phyloP scores from a whole-genome alignment of 2,797 vertebrate species.

The Lepus townsendii region DNA sequence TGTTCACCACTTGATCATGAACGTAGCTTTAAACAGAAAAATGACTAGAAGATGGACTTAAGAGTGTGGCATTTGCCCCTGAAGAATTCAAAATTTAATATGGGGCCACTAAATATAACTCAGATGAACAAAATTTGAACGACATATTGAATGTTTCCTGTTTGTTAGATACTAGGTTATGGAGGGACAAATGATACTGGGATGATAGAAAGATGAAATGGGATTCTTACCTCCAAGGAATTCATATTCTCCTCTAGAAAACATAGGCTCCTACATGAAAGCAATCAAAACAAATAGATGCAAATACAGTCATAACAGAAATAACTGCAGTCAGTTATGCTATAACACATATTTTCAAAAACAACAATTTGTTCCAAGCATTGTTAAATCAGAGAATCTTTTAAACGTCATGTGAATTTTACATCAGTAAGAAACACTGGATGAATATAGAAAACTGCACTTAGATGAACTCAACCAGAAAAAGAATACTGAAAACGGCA shows the following conservation, averaged over 20 bases:
- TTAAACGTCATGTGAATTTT: neutral
- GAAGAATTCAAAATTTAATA: neutral
- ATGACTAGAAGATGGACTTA: neutral
- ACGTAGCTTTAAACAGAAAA: neutral
- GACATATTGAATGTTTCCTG: neutral
- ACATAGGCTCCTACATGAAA: neutral
- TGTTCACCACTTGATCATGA: neutral
- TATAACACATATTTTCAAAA: constrained; percentile 1
- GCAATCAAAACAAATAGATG: neutral
- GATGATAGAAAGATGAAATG: neutral
- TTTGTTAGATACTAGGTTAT: neutral
- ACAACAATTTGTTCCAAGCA: neutral
- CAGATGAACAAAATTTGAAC: neutral
- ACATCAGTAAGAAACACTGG: neutral
- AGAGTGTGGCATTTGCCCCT: too few species aligned
- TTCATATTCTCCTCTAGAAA: neutral
- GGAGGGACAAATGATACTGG: neutral
- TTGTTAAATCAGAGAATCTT: neutral
- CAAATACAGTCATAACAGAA: neutral
- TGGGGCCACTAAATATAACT: neutral
- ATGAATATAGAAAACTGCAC: neutral
- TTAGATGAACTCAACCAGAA: neutral
- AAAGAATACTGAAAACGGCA: neutral
- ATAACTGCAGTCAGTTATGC: neutral
- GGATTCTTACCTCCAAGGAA: neutral